Percentiles rank a stretch among this genome's conserved stretches.
phyloP scores from a whole-genome alignment of 2,797 vertebrate species.

The Neostethus bicornis region DNA sequence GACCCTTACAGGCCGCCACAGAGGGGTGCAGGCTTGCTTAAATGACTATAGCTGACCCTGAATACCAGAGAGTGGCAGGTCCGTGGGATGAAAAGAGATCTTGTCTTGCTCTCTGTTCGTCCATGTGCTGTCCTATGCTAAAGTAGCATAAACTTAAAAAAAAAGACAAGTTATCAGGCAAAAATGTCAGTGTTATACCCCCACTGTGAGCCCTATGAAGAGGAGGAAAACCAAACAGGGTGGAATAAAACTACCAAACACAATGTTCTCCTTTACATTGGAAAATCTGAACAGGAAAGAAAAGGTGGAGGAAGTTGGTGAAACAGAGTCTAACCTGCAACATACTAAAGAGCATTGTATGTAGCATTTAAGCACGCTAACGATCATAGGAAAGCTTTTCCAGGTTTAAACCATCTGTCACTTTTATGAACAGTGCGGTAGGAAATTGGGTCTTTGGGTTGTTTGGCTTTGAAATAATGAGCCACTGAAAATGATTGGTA shows the following conservation, averaged over 20 bases:
- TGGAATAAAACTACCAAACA: constrained; percentile 71
- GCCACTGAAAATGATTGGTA: constrained; percentile 81
- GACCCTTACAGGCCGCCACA: constrained; percentile 55
- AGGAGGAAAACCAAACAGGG: constrained; percentile 62
- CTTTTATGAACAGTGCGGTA: constrained; percentile 80
- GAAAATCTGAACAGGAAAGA: constrained; percentile 70
- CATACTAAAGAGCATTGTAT: constrained; percentile 71
- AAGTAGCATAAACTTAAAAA: constrained; percentile 60
- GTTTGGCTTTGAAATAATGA: constrained; percentile 80
- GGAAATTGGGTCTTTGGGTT: constrained; percentile 82
- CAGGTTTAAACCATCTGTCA: constrained; percentile 83
- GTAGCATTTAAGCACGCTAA: constrained; percentile 62
- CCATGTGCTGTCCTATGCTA: constrained; percentile 54
- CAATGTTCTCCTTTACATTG: constrained; percentile 60
- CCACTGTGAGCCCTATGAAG: constrained; percentile 59
- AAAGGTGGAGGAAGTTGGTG: constrained; percentile 66
- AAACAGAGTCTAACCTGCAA: constrained; percentile 45
- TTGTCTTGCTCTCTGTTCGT: constrained; percentile 63
- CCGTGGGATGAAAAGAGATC: constrained; percentile 71
- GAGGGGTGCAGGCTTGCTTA: constrained; percentile 54
- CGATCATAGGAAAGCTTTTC: constrained; percentile 75
- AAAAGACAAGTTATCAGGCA: constrained; percentile 61
- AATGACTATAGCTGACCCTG: constrained; percentile 68
- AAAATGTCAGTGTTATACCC: constrained; percentile 62
- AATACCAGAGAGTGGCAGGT: constrained; percentile 67